phyloP scores from a whole-genome alignment of 92 coral and sea anemone genomes.

The Epizoanthus rinbou region DNA sequence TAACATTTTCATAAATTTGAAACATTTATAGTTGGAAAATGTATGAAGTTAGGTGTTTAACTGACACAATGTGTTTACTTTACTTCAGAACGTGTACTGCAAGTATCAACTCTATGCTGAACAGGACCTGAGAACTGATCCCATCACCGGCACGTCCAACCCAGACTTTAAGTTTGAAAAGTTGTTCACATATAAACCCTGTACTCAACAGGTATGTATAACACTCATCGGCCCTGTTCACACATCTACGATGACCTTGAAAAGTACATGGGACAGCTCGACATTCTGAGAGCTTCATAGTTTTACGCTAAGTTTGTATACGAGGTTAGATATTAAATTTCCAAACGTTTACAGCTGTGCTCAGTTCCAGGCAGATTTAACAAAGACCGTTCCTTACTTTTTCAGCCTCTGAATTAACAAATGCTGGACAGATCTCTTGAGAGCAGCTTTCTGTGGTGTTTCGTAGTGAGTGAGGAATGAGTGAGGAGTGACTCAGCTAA shows the following conservation, averaged over 20 bases:
- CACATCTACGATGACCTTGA: not conserved
- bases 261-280: no score
- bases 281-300: no score
- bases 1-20: not conserved
- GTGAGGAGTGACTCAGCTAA: no score
- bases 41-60: not conserved
- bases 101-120: constrained; percentile 80
- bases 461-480: no score
- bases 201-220: constrained; percentile 76
- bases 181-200: constrained; percentile 74
- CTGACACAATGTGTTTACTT: not conserved
- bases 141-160: constrained; percentile 83
- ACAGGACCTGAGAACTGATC: constrained; percentile 70
- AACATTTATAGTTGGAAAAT: not conserved
- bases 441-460: no score
- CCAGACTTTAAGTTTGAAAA: constrained; percentile 94
- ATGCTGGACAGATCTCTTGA: no score
- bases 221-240: not conserved
- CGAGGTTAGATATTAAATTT: no score
- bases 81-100: constrained; percentile 78
- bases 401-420: no score
- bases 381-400: no score
- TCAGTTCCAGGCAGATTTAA: no score
- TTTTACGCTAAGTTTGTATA: no score
- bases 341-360: no score